phyloP scores from a whole-genome alignment of 2,797 vertebrate species.

The Notoglanidium macrostoma region DNA sequence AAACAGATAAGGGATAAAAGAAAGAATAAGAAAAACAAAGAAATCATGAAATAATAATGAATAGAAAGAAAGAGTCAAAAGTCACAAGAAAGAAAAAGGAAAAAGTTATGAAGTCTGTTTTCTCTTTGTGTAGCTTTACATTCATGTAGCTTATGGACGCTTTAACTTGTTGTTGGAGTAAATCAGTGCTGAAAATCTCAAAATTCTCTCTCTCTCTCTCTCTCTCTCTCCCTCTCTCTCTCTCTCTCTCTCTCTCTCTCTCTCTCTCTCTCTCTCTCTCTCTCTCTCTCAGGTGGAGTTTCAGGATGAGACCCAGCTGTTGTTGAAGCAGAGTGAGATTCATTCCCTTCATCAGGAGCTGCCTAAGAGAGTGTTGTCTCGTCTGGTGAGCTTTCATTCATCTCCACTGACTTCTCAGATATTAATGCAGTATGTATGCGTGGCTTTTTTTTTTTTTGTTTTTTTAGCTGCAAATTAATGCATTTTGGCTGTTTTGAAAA shows the following conservation, averaged over 20 bases:
- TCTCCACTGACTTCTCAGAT: neutral
- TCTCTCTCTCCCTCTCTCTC: neutral
- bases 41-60: neutral
- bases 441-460: no score
- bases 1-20: neutral
- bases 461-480: neutral
- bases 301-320: constrained; percentile 88
- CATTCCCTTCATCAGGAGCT: constrained; percentile 89
- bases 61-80: neutral
- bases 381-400: constrained; percentile 80
- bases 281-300: constrained; percentile 87
- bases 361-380: constrained; percentile 90
- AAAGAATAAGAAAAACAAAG: neutral
- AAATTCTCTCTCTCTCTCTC: neutral
- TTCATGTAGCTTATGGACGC: neutral
- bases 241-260: neutral
- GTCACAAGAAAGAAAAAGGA: neutral
- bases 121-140: neutral
- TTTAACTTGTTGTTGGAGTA: neutral
- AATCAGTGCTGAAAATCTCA: neutral
- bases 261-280: neutral
- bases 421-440: neutral
- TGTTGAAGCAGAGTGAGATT: constrained; percentile 89
- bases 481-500: neutral
- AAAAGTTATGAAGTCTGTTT: neutral